Base-by-base conservation (phyloP, 2,888 invertebrate species). In the Erannis defoliaria region DNA sequence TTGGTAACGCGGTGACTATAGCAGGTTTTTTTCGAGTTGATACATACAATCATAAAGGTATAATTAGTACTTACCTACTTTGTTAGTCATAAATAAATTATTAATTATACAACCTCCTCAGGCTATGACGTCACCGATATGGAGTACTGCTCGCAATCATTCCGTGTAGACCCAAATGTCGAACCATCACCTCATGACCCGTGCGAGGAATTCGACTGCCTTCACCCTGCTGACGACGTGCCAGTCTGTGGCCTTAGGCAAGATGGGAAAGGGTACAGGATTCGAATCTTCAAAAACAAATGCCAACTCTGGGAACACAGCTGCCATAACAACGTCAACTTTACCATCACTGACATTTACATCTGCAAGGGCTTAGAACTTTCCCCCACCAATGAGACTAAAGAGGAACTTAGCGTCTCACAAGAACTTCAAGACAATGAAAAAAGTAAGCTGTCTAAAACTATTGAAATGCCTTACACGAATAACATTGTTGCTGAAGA, bases 301-400 rank as follows among this genome's bases (percentile, higher is more conserved):
- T 91, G 91, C 56, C 64, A 77, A 2, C 70, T 91, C 0, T n/a
- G 54, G 0, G 76, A 75, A 61, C 59, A 80, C 49, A 92, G 90
- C 63, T 90, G 90, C 53, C 45, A 76, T 10, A 73, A 74, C 1
- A 54, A 78, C 0, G 10, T 64, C 0, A 42, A 75, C n/a, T 91
- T 85, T 63, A 64, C 59, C 0, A 55, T 67, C 31, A 86, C 87
- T 0, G 83, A 88, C 62, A 38, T 58, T 6, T 77, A 78, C 46
- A 76, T 88, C 35, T 92, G 91, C 61, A 68, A 79, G 33, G 67
- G 65, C 0, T 26, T 75, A 2, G 57, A 66, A 53, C 16, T 68
- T 21, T 1, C 35, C 35, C 26, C 33, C 16, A 38, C 21, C 12
- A 51, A 2, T 26, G 8, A 26, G 26, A 4, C n/a, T n/a, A n/a